These are phyloP conservation scores for Bradypodion pumilum DNA, from an alignment of 2,797 vertebrate species.

Conservation along the genomic window DNA sequence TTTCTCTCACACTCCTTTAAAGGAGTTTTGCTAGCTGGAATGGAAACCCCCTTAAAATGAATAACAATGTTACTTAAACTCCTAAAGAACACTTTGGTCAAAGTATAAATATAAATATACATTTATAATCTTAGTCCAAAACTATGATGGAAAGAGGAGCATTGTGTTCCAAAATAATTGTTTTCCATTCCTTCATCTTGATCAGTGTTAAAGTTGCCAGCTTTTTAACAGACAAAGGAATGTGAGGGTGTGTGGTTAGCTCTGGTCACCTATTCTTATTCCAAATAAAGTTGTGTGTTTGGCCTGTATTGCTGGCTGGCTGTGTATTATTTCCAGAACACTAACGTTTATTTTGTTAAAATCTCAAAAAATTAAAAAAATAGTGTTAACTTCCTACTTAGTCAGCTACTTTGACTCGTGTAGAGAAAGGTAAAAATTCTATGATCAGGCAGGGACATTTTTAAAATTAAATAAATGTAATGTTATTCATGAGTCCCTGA, in stretches of 20 bases:
- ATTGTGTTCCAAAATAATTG: background rate
- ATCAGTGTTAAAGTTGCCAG: background rate
- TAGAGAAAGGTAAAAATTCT: background rate
- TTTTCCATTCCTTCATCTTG: background rate
- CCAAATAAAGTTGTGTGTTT: no score
- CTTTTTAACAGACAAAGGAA: background rate
- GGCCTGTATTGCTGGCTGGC: no score
- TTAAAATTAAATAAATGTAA: conserved; percentile 59
- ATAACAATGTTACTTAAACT: conserved; percentile 48
- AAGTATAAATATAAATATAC: background rate
- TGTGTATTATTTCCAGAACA: no score
- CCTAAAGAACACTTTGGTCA: conserved; percentile 46
- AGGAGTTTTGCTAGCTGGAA: conserved; percentile 56
- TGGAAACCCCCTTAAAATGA: conserved; percentile 46
- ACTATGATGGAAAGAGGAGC: background rate
- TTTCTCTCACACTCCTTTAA: conserved; percentile 56
- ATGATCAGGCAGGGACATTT: conserved; percentile 28
- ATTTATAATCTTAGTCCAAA: background rate
- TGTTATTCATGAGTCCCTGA: conserved; percentile 40
- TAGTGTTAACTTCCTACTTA: background rate
- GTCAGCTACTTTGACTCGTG: background rate
- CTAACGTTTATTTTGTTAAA: background rate
- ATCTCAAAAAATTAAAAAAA: background rate
- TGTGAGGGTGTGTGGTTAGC: no score
- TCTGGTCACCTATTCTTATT: no score